Conservation (phyloP, 2,797 vertebrate genomes). For the Gadopsis bispinosus region DNA sequence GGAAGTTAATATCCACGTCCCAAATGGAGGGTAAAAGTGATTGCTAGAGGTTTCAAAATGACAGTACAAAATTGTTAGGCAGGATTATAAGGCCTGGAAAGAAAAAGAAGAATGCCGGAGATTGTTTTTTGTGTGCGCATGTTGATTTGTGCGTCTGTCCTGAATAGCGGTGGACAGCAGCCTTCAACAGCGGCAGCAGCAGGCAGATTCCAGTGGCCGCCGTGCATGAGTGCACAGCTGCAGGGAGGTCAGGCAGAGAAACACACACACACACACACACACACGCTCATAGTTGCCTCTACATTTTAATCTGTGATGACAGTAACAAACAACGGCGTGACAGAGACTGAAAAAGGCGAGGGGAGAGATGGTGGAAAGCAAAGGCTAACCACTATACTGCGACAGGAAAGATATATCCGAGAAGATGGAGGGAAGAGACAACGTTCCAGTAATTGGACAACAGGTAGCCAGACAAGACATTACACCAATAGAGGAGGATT, state of each 20-base stretch:
- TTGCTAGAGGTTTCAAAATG: not conserved
- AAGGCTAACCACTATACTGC: not conserved
- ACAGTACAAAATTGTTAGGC: not conserved
- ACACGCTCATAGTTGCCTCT: conserved; percentile 14
- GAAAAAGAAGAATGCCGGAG: not conserved
- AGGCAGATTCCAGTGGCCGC: conserved; percentile 60
- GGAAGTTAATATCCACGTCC: no score
- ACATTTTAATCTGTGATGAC: conserved; percentile 53
- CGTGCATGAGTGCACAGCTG: conserved; percentile 73
- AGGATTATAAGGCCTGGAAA: not conserved
- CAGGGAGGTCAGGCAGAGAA: conserved; percentile 44
- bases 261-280: conserved; percentile 2
- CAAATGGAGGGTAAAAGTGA: not conserved
- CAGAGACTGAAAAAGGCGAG: conserved; percentile 18
- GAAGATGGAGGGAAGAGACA: not conserved
- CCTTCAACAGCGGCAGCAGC: conserved; percentile 53
- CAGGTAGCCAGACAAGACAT: not conserved
- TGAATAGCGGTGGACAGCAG: conserved; percentile 61
- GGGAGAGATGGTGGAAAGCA: not conserved
- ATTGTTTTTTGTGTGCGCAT: conserved; percentile 4
- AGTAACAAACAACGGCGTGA: conserved; percentile 33
- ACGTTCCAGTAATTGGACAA: not conserved
- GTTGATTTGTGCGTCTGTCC: conserved; percentile 45
- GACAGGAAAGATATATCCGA: not conserved
- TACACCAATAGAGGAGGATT: not conserved